A percentile compares a stretch with the other conserved stretches of the same genome.
phyloP scores from a whole-genome alignment of 2,113 vertebrate species.

The Hyaena hyaena region DNA sequence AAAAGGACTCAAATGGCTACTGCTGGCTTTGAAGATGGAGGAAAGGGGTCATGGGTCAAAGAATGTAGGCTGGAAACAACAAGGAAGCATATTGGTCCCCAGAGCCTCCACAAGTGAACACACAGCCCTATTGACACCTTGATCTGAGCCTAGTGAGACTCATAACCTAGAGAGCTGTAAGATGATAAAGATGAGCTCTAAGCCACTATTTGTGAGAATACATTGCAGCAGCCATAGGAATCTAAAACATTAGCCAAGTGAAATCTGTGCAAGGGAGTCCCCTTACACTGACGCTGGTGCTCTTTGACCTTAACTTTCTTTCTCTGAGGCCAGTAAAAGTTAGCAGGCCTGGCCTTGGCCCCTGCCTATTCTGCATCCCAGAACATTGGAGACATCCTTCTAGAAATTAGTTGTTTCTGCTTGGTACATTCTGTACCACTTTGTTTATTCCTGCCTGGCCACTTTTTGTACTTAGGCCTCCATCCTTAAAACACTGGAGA shows the following conservation, averaged over 20 bases:
- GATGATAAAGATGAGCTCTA: not conserved
- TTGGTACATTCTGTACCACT: not conserved
- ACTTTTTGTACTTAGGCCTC: not conserved
- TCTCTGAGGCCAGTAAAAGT: not conserved
- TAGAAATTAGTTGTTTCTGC: not conserved
- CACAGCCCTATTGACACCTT: not conserved
- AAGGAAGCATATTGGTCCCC: not conserved
- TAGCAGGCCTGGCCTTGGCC: not conserved
- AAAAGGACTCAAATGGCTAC: not conserved
- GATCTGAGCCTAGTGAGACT: not conserved
- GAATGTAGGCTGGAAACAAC: not conserved
- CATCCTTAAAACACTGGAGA: constrained; percentile 24
- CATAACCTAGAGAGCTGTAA: not conserved
- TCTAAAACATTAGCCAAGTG: not conserved
- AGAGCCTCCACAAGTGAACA: not conserved
- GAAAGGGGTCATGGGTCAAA: not conserved
- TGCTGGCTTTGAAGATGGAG: constrained; percentile 7
- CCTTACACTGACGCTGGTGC: not conserved
- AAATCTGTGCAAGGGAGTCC: not conserved
- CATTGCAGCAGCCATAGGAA: not conserved
- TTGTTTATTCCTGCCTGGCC: not conserved
- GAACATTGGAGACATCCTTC: not conserved
- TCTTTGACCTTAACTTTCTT: not conserved
- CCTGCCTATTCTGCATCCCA: not conserved
- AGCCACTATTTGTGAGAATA: not conserved